Evolutionary conservation across 1,140 invertebrate genomes (phyloP), one percentile per base, ranked within the genome.

Genomic region (Cyrtorhinus lividipennis): DNA sequence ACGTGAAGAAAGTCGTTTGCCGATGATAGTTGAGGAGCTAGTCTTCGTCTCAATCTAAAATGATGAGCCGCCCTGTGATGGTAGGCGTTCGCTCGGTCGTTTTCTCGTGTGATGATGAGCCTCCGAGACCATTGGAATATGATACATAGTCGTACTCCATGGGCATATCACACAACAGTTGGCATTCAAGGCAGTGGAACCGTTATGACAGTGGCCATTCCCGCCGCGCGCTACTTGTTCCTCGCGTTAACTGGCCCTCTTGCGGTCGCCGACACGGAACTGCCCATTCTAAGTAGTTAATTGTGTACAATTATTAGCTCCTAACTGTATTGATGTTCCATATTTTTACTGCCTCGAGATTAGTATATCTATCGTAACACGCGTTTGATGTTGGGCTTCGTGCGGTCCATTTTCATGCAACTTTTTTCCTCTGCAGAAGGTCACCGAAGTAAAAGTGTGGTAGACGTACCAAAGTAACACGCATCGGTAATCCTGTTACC

Each of bases 221-320:
- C 20, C 12, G 48, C 48, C 20, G 48, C 48, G 48, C 48, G 20
- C 48, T 53, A 53, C 48, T 53, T 53, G 48, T 53, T 53, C 48
- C 20, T 53, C 48, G 8, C 48, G 48, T 20, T 53, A 53, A 53
- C 48, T 53, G 48, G 10, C 20, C 48, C 48, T 5, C 18, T 53
- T 22, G 48, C 48, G 48, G 8, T 53, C 48, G 48, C 48, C 48
- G 48, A 53, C 48, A 53, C 48, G 48, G 48, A 53, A 53, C 48
- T 53, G 48, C 48, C 48, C 48, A 53, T 53, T 53, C 48, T 53
- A 53, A 53, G 48, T 53, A 53, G 48, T 22, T 53, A 53, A 53
- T 53, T 53, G 48, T 53, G 48, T 12, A 53, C 48, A 53, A 53
- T 53, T n/a, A n/a, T n/a, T 53, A 53, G 48, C 5, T 22, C 20